Percentiles rank a stretch among this genome's conserved stretches.
Evolutionary conservation across 2,113 vertebrate species (phyloP).

Genomic region (Rousettus leschenaultii): DNA sequence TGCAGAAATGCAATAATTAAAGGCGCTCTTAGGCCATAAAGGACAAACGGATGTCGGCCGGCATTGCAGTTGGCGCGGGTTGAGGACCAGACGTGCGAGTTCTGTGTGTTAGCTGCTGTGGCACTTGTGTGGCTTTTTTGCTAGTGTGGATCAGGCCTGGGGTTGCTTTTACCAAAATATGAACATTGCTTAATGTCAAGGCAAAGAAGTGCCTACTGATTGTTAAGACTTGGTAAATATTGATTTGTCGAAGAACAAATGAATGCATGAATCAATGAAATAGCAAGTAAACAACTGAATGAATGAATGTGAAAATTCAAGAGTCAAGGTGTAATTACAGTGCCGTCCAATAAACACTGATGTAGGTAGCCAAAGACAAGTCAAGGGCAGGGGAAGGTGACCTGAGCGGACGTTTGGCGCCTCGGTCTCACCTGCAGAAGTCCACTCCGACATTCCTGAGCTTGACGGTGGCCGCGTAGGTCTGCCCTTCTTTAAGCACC

Average conservation of each 20-base stretch:
- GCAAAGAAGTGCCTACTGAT: neutral
- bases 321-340: neutral
- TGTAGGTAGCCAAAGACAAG: neutral
- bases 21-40: neutral
- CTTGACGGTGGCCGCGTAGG: slow-evolving; percentile 79
- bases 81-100: neutral
- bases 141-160: neutral
- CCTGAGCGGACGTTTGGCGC: neutral
- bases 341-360: neutral
- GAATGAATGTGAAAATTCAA: neutral
- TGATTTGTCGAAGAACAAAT: neutral
- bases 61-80: neutral
- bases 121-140: neutral
- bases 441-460: slow-evolving; percentile 90
- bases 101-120: neutral
- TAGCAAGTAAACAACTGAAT: neutral
- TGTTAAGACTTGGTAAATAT: neutral
- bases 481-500: slow-evolving; percentile 85
- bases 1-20: neutral
- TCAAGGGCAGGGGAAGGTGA: neutral
- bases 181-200: neutral
- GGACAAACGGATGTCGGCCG: neutral
- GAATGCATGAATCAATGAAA: no score
- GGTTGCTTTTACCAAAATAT: neutral
- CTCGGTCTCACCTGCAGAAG: slow-evolving; percentile 86